Conservation (phyloP, 2,113 vertebrate species). For the Protobothrops mucrosquamatus region DNA sequence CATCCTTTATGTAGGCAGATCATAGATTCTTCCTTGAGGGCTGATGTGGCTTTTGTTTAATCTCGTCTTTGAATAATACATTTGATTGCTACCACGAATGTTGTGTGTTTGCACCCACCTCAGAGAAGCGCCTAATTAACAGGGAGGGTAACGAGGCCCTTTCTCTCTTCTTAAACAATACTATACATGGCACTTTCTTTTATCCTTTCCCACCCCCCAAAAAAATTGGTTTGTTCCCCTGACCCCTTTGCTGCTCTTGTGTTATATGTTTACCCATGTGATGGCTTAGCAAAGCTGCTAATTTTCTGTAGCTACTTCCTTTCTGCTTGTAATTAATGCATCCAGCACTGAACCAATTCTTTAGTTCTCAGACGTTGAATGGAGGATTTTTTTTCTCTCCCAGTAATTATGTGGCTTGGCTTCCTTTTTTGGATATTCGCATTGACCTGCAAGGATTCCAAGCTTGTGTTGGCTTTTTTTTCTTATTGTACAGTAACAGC, state of each 20-base stretch:
- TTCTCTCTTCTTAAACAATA: constrained; percentile 71
- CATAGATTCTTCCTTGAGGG: constrained; percentile 43
- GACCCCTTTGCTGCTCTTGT: constrained; percentile 70
- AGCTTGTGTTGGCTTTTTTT: neutral
- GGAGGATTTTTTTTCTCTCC: constrained; percentile 56
- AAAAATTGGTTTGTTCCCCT: constrained; percentile 73
- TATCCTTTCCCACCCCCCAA: constrained; percentile 34
- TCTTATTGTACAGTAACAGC: neutral
- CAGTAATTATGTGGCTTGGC: constrained; percentile 64
- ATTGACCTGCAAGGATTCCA: constrained; percentile 50
- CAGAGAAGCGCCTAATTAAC: constrained; percentile 82
- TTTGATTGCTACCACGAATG: constrained; percentile 78
- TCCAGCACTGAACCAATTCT: constrained; percentile 61
- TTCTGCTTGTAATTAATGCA: constrained; percentile 79
- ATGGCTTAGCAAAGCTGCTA: constrained; percentile 73
- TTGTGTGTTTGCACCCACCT: constrained; percentile 59
- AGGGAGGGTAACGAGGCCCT: constrained; percentile 79
- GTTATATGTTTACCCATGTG: constrained; percentile 75
- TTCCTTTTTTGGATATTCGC: constrained; percentile 35
- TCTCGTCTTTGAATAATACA: constrained; percentile 74
- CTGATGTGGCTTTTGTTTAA: constrained; percentile 61
- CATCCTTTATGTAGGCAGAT: constrained; percentile 54
- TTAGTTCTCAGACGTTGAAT: constrained; percentile 68
- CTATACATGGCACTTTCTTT: constrained; percentile 76
- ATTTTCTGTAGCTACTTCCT: constrained; percentile 77